phyloP scores from a whole-genome alignment of 1,140 invertebrate species.

The Drosophila ogumai region DNA sequence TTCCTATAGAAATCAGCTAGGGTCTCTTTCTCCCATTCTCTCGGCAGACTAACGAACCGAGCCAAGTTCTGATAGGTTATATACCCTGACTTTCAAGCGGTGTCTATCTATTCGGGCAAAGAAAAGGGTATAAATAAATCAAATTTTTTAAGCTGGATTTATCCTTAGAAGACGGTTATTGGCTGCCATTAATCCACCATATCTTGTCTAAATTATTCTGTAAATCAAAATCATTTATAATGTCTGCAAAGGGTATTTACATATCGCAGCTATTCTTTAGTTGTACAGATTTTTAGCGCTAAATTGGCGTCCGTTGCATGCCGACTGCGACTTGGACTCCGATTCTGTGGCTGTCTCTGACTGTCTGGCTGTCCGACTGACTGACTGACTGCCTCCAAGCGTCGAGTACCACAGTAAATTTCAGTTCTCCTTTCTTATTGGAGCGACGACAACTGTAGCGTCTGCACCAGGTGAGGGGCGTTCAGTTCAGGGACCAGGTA shows the following conservation, averaged over 20 bases:
- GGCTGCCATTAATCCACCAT: background rate
- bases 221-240: too few species aligned
- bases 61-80: conserved; percentile 36
- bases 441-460: conserved; percentile 61
- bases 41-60: conserved; percentile 66
- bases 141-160: background rate
- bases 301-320: conserved; percentile 77
- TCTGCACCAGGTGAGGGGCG: conserved; percentile 18
- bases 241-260: conserved; percentile 7
- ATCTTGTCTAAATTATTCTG: background rate
- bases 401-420: conserved; percentile 45
- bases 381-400: conserved; percentile 54
- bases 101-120: background rate
- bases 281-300: conserved; percentile 54
- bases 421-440: conserved; percentile 49
- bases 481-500: conserved; percentile 12
- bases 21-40: conserved; percentile 38
- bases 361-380: conserved; percentile 41
- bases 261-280: background rate
- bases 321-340: conserved; percentile 21
- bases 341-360: conserved; percentile 21
- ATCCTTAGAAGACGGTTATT: background rate
- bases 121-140: background rate
- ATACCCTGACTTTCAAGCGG: conserved; percentile 16
- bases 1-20: conserved; percentile 35